These are phyloP conservation scores for Amiota mariae DNA, from an alignment of 2,888 invertebrate genomes.

Conservation along the genomic window DNA sequence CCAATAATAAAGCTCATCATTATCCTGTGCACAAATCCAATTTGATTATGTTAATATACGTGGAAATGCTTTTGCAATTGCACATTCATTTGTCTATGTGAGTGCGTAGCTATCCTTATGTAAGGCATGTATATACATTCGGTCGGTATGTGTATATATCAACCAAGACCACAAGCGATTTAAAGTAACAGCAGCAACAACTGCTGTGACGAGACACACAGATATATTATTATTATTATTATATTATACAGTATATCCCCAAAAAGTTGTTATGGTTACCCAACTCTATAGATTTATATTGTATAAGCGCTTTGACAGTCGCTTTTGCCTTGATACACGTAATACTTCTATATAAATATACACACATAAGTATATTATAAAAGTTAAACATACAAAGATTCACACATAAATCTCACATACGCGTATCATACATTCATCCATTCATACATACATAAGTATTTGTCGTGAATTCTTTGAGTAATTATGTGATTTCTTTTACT, in stretches of 20 bases:
- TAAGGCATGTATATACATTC: neutral
- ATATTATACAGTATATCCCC: no score
- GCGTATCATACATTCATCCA: no score
- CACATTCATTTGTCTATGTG: slow-evolving; percentile 35
- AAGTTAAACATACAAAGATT: neutral
- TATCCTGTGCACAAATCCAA: slow-evolving; percentile 69
- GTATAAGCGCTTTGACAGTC: no score
- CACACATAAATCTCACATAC: slow-evolving; percentile 5
- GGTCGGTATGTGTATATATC: neutral
- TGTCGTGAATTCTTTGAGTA: neutral
- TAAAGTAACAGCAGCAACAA: slow-evolving; percentile 18
- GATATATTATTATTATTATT: no score
- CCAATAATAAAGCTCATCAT: slow-evolving; percentile 68
- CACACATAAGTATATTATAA: neutral
- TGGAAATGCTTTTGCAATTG: slow-evolving; percentile 65
- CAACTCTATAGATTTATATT: no score
- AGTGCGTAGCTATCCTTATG: slow-evolving; percentile 23
- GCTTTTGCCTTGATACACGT: no score
- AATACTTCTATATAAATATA: neutral
- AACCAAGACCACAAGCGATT: slow-evolving; percentile 15
- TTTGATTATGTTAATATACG: slow-evolving; percentile 68
- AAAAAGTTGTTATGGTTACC: slow-evolving; percentile 3
- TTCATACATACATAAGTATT: no score
- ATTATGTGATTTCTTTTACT: no score
- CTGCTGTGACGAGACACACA: no score